phyloP scores from a whole-genome alignment of 2,113 vertebrate genomes.

The Paedocypris sp. region DNA sequence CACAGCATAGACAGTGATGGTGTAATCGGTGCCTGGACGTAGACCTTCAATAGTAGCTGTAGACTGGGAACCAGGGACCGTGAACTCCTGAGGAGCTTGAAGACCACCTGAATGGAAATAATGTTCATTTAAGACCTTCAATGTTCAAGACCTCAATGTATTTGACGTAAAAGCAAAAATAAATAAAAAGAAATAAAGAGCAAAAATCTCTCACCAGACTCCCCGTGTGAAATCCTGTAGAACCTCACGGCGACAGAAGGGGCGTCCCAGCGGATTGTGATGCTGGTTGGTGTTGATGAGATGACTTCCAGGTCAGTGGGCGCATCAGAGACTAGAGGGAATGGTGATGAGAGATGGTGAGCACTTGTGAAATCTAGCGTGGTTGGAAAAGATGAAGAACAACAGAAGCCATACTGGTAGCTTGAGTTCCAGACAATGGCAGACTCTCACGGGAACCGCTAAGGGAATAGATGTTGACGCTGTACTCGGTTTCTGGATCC shows the following conservation, averaged over 20 bases:
- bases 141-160: too few relatives aligned
- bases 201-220: slow-evolving; percentile 65
- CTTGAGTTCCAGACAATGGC: slow-evolving; percentile 73
- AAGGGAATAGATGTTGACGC: slow-evolving; percentile 73
- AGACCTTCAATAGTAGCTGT: slow-evolving; percentile 74
- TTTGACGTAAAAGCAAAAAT: background rate
- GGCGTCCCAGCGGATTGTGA: slow-evolving; percentile 80
- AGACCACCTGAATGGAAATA: slow-evolving; percentile 63
- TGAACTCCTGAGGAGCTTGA: slow-evolving; percentile 78
- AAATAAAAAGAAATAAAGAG: background rate
- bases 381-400: background rate
- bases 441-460: slow-evolving; percentile 65
- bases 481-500: slow-evolving; percentile 74
- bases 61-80: slow-evolving; percentile 76
- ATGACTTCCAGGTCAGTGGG: slow-evolving; percentile 81
- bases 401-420: slow-evolving; percentile 68
- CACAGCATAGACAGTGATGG: slow-evolving; percentile 83
- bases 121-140: too few relatives aligned
- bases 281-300: slow-evolving; percentile 70
- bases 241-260: slow-evolving; percentile 88
- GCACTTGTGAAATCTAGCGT: background rate
- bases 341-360: background rate
- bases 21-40: slow-evolving; percentile 81
- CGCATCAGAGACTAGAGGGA: slow-evolving; percentile 76
- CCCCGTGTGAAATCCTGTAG: slow-evolving; percentile 85